These are phyloP conservation scores for Acanthurus tractus DNA, from an alignment of 2,797 vertebrate species.

Conservation along the genomic window DNA sequence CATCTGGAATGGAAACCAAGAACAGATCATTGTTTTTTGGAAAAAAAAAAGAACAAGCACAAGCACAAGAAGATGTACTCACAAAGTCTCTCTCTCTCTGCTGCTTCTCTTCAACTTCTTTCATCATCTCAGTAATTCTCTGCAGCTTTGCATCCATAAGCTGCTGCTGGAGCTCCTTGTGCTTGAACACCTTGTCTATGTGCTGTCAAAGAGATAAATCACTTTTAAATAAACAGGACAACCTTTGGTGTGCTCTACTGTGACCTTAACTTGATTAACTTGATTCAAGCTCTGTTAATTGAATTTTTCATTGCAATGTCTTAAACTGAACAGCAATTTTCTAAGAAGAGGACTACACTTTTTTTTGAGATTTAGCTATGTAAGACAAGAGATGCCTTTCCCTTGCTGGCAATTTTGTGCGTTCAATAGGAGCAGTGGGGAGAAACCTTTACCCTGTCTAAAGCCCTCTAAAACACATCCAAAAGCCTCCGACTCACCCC, in stretches of 20 bases:
- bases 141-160: conserved; percentile 97
- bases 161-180: conserved; percentile 98
- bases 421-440: no score
- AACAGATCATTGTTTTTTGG: neutral
- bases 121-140: conserved; percentile 96
- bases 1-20: neutral
- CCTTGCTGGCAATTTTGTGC: no score
- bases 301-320: no score
- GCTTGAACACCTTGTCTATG: conserved; percentile 98
- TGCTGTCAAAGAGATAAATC: conserved; percentile 84
- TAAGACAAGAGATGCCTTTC: no score
- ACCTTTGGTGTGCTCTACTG: neutral
- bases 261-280: no score
- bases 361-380: no score
- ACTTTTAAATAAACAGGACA: neutral
- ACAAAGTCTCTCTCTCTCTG: conserved; percentile 96
- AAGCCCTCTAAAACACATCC: no score
- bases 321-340: no score
- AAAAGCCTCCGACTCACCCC: no score
- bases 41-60: neutral
- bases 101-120: conserved; percentile 97
- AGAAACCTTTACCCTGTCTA: no score
- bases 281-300: no score
- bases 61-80: conserved; percentile 74
- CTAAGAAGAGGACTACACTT: no score